These are phyloP conservation scores for Samia ricini DNA, from an alignment of 1,140 invertebrate genomes.

Conservation along the genomic window DNA sequence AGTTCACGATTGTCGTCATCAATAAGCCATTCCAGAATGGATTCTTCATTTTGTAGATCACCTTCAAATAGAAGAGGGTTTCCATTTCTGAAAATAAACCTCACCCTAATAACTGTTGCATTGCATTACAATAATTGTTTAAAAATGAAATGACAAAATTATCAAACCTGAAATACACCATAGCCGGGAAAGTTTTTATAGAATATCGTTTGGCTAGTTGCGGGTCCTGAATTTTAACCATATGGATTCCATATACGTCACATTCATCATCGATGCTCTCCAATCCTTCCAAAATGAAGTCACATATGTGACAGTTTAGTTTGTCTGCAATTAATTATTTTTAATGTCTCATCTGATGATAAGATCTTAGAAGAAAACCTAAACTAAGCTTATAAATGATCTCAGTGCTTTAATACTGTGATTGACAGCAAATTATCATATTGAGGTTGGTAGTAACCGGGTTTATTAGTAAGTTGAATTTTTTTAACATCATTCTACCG, in stretches of 20 bases:
- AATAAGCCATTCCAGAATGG: constrained; percentile 94
- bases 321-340: constrained; percentile 83
- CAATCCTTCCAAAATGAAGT: constrained; percentile 92
- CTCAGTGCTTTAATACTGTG: too few relatives aligned
- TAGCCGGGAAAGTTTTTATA: constrained; percentile 95
- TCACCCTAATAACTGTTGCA: too few relatives aligned
- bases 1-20: constrained; percentile 96
- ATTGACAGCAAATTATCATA: too few relatives aligned
- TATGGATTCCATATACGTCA: constrained; percentile 94
- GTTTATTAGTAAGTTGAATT: too few relatives aligned
- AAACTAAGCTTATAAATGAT: too few relatives aligned
- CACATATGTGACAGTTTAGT: constrained; percentile 94
- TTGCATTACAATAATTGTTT: too few relatives aligned
- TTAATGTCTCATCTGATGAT: too few relatives aligned
- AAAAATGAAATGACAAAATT: not conserved
- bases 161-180: constrained; percentile 88
- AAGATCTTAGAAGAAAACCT: too few relatives aligned
- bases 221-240: constrained; percentile 96
- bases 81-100: constrained; percentile 89
- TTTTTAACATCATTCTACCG: too few relatives aligned
- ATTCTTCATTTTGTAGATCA: constrained; percentile 94
- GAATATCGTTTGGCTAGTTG: constrained; percentile 94
- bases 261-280: constrained; percentile 96
- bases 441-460: too few relatives aligned
- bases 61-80: constrained; percentile 96